These are phyloP conservation scores for Cochlearius cochlearius DNA, from an alignment of 2,113 vertebrate species.

Conservation along the genomic window DNA sequence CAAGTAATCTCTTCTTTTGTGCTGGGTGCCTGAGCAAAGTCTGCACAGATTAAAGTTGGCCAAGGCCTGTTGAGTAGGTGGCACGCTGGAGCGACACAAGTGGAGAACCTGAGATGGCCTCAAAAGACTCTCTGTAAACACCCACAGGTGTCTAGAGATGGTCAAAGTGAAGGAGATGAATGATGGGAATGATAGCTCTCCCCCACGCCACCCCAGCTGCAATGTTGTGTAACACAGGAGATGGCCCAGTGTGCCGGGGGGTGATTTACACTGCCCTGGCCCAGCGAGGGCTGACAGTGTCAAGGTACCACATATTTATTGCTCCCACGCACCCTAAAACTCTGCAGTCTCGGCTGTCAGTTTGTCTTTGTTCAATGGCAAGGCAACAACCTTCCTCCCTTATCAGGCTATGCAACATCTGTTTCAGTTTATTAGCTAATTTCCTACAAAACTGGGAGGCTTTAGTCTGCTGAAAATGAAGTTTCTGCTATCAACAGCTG, in stretches of 20 bases:
- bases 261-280: background rate
- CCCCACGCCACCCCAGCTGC: accelerated
- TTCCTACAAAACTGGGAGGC: background rate
- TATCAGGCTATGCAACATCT: conserved; percentile 4
- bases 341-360: background rate
- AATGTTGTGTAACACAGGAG: background rate
- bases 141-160: background rate
- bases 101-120: background rate
- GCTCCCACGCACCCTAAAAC: background rate
- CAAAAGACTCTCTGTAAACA: background rate
- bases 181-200: background rate
- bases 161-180: background rate
- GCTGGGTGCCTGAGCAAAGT: background rate
- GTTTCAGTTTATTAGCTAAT: conserved; percentile 45
- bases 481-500: conserved; percentile 13
- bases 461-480: conserved; percentile 1
- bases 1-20: background rate
- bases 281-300: background rate
- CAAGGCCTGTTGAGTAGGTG: background rate
- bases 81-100: background rate
- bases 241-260: accelerated
- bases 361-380: background rate
- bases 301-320: background rate
- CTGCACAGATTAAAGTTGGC: background rate
- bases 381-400: background rate